A percentile compares a stretch with the other conserved stretches of the same genome.
These are phyloP conservation scores for Batillaria attramentaria DNA, from an alignment of 1,140 invertebrate species.

Conservation along the genomic window DNA sequence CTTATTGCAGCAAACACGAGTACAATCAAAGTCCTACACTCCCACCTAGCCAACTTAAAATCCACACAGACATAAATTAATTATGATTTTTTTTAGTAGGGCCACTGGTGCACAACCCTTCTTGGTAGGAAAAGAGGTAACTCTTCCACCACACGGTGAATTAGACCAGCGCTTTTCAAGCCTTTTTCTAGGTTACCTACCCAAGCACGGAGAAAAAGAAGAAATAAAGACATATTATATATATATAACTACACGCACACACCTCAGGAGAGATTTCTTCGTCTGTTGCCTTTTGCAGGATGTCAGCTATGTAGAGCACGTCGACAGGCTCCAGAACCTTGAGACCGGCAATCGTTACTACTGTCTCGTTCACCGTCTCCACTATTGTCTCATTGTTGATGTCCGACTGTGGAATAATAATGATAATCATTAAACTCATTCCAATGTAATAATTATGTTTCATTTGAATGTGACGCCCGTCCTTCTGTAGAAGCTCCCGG, in stretches of 20 bases:
- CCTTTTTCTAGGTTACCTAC: background rate
- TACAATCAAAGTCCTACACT: too few species aligned
- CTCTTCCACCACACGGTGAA: background rate
- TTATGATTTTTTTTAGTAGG: too few species aligned
- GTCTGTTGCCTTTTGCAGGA: slow-evolving; percentile 22
- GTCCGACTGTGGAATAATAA: background rate
- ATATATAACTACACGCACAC: background rate
- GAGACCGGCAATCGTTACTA: background rate
- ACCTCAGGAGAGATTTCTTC: slow-evolving; percentile 19
- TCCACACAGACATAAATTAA: background rate
- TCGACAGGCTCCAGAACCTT: background rate
- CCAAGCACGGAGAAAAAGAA: background rate
- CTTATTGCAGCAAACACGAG: too few species aligned
- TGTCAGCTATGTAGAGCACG: slow-evolving; percentile 30
- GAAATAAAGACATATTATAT: background rate
- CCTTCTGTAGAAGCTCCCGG: too few species aligned
- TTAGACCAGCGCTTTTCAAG: background rate
- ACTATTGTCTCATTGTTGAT: slow-evolving; percentile 1
- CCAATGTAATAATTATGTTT: too few species aligned
- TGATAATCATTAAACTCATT: too few species aligned
- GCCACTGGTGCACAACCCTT: too few species aligned
- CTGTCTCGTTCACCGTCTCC: background rate
- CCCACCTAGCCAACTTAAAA: background rate
- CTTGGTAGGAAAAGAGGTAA: background rate
- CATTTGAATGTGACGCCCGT: too few species aligned